Evolutionary conservation across 2,113 vertebrate genomes (phyloP).

Genomic region (Neotoma lepida): DNA sequence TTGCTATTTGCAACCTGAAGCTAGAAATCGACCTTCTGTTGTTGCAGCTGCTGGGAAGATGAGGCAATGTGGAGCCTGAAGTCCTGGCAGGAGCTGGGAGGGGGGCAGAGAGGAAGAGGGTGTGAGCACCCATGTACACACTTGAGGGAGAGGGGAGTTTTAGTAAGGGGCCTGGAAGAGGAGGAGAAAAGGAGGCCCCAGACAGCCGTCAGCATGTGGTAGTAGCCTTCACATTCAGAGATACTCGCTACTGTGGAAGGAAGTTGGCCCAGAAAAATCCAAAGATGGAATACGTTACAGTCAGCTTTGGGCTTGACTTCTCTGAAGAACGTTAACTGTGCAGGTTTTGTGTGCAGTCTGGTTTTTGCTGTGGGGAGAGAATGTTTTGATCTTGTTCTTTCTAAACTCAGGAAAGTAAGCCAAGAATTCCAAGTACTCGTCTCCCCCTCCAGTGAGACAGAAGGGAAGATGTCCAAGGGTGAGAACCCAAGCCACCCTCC

Average conservation of each 20-base stretch:
- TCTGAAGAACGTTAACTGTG: slow-evolving; percentile 26
- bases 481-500: slow-evolving; percentile 63
- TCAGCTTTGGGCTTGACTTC: slow-evolving; percentile 29
- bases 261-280: background rate
- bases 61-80: slow-evolving; percentile 14
- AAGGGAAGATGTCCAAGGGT: slow-evolving; percentile 73
- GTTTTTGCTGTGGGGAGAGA: slow-evolving; percentile 50
- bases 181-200: background rate
- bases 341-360: slow-evolving; percentile 41
- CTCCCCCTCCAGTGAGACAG: slow-evolving; percentile 64
- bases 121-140: background rate
- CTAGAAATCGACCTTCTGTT: slow-evolving; percentile 24
- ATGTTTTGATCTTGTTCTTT: slow-evolving; percentile 66
- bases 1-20: slow-evolving; percentile 46
- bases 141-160: background rate
- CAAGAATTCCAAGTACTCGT: slow-evolving; percentile 72
- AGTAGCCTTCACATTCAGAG: background rate
- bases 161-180: background rate
- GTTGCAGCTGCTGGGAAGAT: slow-evolving; percentile 60
- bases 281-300: slow-evolving; percentile 18
- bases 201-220: background rate
- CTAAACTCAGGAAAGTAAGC: slow-evolving; percentile 53
- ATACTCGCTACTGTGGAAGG: background rate
- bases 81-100: background rate
- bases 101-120: background rate